Conservation (phyloP, 2,888 invertebrate species). For the Dioctria rufipes region DNA sequence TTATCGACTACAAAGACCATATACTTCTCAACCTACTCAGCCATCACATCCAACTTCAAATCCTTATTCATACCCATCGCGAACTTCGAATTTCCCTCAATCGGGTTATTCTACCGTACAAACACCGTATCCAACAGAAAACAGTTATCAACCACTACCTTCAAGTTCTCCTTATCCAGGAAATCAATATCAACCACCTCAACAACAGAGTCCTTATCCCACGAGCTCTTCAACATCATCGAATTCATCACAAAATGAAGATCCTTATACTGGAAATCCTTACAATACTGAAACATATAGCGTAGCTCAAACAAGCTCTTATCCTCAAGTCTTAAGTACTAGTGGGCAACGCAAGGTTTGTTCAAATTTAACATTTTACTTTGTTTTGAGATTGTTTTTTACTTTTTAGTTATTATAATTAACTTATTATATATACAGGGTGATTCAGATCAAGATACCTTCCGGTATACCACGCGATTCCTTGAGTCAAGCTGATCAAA, state of each 20-base stretch:
- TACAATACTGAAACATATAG: constrained; percentile 15
- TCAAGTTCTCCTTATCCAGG: neutral
- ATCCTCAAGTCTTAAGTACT: neutral
- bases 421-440: too few relatives aligned
- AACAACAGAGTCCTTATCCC: neutral
- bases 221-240: constrained; percentile 12
- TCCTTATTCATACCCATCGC: constrained; percentile 13
- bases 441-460: too few relatives aligned
- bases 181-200: neutral
- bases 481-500: too few relatives aligned
- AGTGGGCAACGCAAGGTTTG: constrained; percentile 12
- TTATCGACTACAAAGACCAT: constrained; percentile 62
- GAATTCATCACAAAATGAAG: neutral
- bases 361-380: neutral
- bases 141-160: constrained; percentile 21
- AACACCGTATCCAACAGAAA: constrained; percentile 59
- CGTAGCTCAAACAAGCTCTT: constrained; percentile 19
- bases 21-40: constrained; percentile 57
- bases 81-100: constrained; percentile 44
- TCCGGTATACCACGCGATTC: too few relatives aligned
- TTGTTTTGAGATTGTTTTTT: neutral
- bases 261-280: constrained; percentile 21
- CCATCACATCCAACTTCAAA: constrained; percentile 56
- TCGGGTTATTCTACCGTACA: constrained; percentile 58
- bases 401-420: too few relatives aligned